These are phyloP conservation scores for Isotomurus palustris DNA, from an alignment of 2,888 invertebrate genomes.

Conservation along the genomic window DNA sequence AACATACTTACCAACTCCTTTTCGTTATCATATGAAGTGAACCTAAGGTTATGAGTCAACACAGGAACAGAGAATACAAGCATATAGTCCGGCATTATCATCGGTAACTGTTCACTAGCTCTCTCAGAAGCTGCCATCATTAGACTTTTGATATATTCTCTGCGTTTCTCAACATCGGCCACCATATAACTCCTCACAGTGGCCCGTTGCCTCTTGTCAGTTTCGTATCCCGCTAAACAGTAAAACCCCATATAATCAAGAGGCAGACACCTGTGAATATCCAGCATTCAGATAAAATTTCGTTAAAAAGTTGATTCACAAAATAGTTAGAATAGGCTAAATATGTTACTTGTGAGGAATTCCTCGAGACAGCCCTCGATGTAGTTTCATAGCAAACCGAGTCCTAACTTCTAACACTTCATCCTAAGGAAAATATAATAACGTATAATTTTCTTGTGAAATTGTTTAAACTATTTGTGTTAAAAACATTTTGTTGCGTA, in stretches of 20 bases:
- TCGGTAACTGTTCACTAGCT: constrained; percentile 70
- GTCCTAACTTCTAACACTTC: constrained; percentile 78
- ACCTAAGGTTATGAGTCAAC: constrained; percentile 85
- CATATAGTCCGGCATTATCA: constrained; percentile 94
- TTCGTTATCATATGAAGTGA: constrained; percentile 70
- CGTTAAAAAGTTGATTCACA: neutral
- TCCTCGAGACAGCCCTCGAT: constrained; percentile 78
- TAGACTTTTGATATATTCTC: constrained; percentile 85
- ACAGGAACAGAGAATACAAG: constrained; percentile 94
- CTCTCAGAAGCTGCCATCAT: constrained; percentile 66
- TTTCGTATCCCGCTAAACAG: constrained; percentile 82
- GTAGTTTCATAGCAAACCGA: constrained; percentile 82
- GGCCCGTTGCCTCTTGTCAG: constrained; percentile 68
- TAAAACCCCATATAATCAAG: constrained; percentile 96
- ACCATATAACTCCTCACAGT: constrained; percentile 74
- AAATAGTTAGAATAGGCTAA: neutral
- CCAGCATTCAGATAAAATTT: constrained; percentile 9
- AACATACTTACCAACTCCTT: constrained; percentile 67
- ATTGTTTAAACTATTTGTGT: neutral
- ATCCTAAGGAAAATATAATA: constrained; percentile 48
- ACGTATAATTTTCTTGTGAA: neutral
- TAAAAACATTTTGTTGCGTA: constrained; percentile 51
- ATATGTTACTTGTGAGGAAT: constrained; percentile 65
- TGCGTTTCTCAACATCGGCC: constrained; percentile 76
- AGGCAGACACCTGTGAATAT: constrained; percentile 63